These are phyloP conservation scores for Leucoraja erinaceus DNA, from an alignment of 2,113 vertebrate genomes.

Conservation along the genomic window DNA sequence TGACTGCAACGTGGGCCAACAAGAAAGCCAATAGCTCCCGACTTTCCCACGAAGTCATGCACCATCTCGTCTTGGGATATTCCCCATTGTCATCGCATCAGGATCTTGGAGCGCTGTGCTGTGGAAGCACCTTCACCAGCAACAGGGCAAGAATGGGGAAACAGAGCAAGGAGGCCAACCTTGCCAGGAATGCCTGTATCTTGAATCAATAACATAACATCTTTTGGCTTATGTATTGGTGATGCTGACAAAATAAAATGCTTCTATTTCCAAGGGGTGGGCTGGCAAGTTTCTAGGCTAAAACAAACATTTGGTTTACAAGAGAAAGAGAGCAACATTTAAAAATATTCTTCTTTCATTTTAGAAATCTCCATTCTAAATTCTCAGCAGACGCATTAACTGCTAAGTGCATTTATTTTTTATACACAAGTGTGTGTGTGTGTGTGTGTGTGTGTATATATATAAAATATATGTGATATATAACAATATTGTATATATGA, in stretches of 20 bases:
- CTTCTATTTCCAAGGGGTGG: neutral
- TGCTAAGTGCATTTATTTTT: neutral
- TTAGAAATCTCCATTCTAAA: neutral
- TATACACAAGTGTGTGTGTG: neutral
- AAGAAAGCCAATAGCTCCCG: neutral
- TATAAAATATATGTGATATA: too few relatives aligned
- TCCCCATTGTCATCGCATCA: neutral
- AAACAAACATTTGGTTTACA: neutral
- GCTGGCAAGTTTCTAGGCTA: neutral
- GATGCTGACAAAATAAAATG: neutral
- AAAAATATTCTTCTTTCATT: neutral
- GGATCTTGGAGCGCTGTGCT: neutral
- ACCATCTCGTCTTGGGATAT: neutral
- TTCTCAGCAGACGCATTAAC: neutral
- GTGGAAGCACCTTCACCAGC: too few relatives aligned
- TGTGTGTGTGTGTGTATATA: too few relatives aligned
- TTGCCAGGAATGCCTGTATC: neutral
- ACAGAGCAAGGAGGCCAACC: neutral
- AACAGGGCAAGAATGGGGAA: neutral
- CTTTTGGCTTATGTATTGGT: too few relatives aligned
- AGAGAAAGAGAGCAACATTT: slow-evolving; percentile 2
- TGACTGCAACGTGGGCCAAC: too few relatives aligned
- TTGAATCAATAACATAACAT: neutral
- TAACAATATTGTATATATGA: too few relatives aligned
- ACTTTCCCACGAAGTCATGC: neutral